Evolutionary conservation across 2,797 vertebrate species (phyloP).

Genomic region (Antrozous pallidus): DNA sequence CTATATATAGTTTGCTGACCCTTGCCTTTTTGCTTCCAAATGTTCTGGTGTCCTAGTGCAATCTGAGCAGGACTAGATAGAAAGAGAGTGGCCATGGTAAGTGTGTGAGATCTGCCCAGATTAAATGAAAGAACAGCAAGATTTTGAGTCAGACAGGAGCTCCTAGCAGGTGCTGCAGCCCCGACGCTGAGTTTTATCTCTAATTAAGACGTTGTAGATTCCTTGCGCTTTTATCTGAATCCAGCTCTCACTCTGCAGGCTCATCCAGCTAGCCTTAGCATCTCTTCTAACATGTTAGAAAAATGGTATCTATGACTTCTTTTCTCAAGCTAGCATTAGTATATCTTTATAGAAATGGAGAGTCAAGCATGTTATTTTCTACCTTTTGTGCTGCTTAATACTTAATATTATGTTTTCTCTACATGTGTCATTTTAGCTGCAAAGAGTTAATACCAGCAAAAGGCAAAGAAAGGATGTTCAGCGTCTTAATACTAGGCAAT

Average conservation of each 20-base stretch:
- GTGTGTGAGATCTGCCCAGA: background rate
- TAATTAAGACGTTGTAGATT: background rate
- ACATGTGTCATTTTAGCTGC: background rate
- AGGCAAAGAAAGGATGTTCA: background rate
- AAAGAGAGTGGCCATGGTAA: background rate
- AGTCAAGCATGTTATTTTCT: background rate
- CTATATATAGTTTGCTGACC: no score
- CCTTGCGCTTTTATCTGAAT: slow-evolving; percentile 4
- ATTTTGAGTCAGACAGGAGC: background rate
- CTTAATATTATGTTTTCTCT: background rate
- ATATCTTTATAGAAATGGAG: background rate
- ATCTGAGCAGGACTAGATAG: background rate
- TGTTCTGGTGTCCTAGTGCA: fast-evolving
- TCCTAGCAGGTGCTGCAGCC: background rate
- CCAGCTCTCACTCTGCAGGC: background rate
- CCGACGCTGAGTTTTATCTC: background rate
- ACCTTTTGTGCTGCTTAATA: background rate
- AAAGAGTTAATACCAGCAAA: background rate
- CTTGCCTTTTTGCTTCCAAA: background rate
- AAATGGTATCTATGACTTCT: background rate
- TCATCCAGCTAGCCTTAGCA: background rate
- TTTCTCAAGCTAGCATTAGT: background rate
- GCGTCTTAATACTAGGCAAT: background rate
- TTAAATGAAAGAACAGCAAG: background rate
- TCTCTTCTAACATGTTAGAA: background rate